phyloP scores from a whole-genome alignment of 1,140 invertebrate species.

The Parasteatoda tepidariorum region DNA sequence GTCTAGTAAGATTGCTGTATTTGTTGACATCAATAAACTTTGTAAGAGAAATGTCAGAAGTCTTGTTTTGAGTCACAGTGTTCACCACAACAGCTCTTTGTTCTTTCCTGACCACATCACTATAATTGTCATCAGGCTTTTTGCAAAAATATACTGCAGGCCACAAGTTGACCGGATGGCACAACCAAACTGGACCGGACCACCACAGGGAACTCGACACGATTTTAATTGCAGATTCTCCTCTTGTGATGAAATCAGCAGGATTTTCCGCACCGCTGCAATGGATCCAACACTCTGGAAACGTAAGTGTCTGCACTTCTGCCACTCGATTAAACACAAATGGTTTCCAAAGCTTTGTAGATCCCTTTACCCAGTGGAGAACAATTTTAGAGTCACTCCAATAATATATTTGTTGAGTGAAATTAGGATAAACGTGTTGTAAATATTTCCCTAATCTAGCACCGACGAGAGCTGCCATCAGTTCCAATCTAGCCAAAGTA shows the following conservation, averaged over 20 bases:
- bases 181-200: background rate
- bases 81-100: background rate
- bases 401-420: background rate
- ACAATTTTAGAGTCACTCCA: conserved; percentile 68
- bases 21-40: background rate
- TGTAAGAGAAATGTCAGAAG: too few relatives aligned
- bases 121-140: background rate
- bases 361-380: conserved; percentile 65
- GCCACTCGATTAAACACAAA: conserved; percentile 68
- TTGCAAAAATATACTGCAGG: background rate
- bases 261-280: background rate
- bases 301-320: conserved; percentile 63
- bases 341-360: conserved; percentile 64
- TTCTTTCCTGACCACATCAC: background rate
- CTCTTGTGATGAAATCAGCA: background rate
- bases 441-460: background rate
- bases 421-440: background rate
- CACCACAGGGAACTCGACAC: background rate
- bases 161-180: background rate
- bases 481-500: background rate
- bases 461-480: background rate
- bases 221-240: background rate
- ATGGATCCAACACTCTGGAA: background rate
- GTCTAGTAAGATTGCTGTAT: background rate
- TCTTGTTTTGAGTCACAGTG: background rate